These are phyloP conservation scores for Perithous albicinctus DNA, from an alignment of 2,888 invertebrate genomes.

Conservation along the genomic window DNA sequence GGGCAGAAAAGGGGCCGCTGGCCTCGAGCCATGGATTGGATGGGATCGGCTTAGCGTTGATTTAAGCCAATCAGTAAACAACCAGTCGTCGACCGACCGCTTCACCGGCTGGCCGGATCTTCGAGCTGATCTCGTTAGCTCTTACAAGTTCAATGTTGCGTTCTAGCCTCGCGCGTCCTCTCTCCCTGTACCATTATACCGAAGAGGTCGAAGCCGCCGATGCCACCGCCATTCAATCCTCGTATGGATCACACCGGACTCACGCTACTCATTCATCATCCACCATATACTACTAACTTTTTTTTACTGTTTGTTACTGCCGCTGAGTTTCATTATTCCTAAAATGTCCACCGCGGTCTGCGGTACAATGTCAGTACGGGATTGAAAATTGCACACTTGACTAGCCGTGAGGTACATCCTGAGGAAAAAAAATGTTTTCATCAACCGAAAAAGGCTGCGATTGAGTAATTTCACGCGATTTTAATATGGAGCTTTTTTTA, in stretches of 20 bases:
- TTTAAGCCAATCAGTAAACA: slow-evolving; percentile 85
- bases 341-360: slow-evolving; percentile 22
- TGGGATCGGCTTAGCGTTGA: slow-evolving; percentile 85
- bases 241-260: slow-evolving; percentile 3
- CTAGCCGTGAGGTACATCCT: slow-evolving; percentile 13
- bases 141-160: slow-evolving; percentile 83
- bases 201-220: slow-evolving; percentile 14
- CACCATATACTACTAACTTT: background rate
- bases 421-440: slow-evolving; percentile 1
- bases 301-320: slow-evolving; percentile 11
- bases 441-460: background rate
- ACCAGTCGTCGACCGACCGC: slow-evolving; percentile 75
- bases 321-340: background rate
- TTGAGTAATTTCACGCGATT: background rate
- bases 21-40: slow-evolving; percentile 80
- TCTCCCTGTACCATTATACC: background rate
- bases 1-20: slow-evolving; percentile 78
- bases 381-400: background rate
- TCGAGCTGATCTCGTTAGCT: slow-evolving; percentile 83
- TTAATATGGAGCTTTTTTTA: background rate
- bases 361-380: slow-evolving; percentile 31
- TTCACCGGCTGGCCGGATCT: slow-evolving; percentile 74
- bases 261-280: slow-evolving; percentile 30
- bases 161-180: slow-evolving; percentile 70
- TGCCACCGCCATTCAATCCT: slow-evolving; percentile 28